phyloP scores from a whole-genome alignment of 2,797 vertebrate genomes.

The Rachycentron canadum region DNA sequence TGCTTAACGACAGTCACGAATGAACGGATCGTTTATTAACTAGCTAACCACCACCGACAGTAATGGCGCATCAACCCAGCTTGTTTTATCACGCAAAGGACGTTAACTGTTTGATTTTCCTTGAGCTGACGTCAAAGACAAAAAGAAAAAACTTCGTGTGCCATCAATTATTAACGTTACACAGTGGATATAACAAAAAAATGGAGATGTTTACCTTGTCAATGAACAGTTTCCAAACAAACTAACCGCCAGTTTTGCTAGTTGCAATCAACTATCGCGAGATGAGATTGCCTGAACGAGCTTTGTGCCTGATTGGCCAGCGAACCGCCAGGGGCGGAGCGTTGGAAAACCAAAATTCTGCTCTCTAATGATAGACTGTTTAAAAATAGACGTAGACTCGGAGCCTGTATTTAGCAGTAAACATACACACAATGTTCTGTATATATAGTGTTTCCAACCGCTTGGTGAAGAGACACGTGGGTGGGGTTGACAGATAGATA shows the following conservation, averaged over 20 bases:
- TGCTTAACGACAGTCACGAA: background rate
- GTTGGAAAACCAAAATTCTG: no score
- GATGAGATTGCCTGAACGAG: background rate
- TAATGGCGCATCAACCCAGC: background rate
- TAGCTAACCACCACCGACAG: background rate
- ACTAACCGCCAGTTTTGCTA: conserved; percentile 45
- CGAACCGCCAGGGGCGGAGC: background rate
- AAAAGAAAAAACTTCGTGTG: accelerated
- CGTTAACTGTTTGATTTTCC: background rate
- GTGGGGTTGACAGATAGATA: no score
- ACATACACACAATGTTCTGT: no score
- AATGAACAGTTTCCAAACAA: accelerated
- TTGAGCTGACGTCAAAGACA: background rate
- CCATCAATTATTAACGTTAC: accelerated
- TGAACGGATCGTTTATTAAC: background rate
- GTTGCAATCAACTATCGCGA: conserved; percentile 36
- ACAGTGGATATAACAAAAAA: no score
- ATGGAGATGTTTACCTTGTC: background rate
- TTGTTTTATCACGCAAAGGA: background rate
- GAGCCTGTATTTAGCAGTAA: no score
- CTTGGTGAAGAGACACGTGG: no score
- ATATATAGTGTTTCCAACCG: no score
- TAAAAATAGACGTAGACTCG: no score
- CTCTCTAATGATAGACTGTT: no score
- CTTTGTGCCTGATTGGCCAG: background rate